A percentile compares a stretch with the other conserved stretches of the same genome.
These are phyloP conservation scores for Perdix hodgsoniae DNA, from an alignment of 2,797 vertebrate genomes.

Conservation along the genomic window DNA sequence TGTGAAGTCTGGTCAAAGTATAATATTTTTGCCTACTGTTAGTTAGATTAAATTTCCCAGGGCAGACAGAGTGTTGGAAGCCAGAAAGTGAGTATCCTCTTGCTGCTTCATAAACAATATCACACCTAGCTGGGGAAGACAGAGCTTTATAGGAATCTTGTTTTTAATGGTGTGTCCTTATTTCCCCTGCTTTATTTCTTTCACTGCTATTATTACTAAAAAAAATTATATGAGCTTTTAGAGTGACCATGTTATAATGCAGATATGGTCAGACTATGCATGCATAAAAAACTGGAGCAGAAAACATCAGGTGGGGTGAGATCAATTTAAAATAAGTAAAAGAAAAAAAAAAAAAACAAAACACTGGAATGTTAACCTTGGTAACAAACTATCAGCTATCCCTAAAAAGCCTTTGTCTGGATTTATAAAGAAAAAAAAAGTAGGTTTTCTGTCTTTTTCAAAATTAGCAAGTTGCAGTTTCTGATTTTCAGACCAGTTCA, in stretches of 20 bases:
- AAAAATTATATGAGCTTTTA: conserved; percentile 13
- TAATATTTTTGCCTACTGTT: conserved; percentile 81
- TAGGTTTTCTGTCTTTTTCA: neutral
- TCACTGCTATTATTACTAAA: conserved; percentile 54
- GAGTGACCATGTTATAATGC: neutral
- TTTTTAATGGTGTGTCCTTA: conserved; percentile 66
- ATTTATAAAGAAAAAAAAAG: neutral
- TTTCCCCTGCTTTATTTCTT: conserved; percentile 64
- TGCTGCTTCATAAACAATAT: conserved; percentile 80
- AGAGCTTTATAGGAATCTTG: conserved; percentile 38
- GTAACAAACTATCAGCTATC: neutral
- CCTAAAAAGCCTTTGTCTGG: neutral
- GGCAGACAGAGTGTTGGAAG: conserved; percentile 75
- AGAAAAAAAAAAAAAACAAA: neutral
- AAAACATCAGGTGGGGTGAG: conserved; percentile 10
- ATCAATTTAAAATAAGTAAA: neutral
- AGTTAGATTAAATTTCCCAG: conserved; percentile 81
- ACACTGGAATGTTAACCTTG: neutral
- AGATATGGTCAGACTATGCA: neutral
- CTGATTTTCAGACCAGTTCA: neutral
- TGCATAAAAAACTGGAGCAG: neutral
- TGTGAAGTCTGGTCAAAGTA: conserved; percentile 76
- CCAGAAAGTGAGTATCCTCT: conserved; percentile 71
- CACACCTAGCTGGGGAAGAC: conserved; percentile 76
- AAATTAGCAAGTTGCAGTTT: neutral